Conservation (phyloP, 2,888 invertebrate species). For the Bombylius major region DNA sequence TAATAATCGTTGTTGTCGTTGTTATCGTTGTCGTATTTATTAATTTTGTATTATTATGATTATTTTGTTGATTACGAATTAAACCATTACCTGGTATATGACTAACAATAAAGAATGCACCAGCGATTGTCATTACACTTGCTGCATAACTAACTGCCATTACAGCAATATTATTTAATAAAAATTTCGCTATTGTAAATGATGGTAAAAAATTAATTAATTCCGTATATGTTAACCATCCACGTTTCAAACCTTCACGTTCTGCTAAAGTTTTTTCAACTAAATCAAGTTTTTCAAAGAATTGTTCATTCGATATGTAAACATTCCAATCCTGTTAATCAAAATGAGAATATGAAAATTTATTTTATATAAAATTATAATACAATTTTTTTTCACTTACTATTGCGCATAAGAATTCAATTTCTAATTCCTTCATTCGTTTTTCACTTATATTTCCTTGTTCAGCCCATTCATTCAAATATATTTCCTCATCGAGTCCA, state of each 20-base stretch:
- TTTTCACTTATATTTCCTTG: slow-evolving; percentile 62
- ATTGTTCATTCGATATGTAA: slow-evolving; percentile 61
- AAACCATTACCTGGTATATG: slow-evolving; percentile 40
- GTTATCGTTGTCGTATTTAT: background rate
- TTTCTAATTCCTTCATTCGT: slow-evolving; percentile 70
- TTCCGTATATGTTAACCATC: slow-evolving; percentile 76
- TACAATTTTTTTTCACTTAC: slow-evolving; percentile 42
- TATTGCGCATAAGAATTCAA: slow-evolving; percentile 78
- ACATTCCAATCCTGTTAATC: slow-evolving; percentile 63
- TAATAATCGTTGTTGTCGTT: background rate
- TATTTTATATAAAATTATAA: background rate
- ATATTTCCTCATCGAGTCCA: slow-evolving; percentile 79
- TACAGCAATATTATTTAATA: slow-evolving; percentile 29
- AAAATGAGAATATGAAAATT: slow-evolving; percentile 4
- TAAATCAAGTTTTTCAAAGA: slow-evolving; percentile 55
- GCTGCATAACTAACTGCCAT: slow-evolving; percentile 34
- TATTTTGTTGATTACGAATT: slow-evolving; percentile 14
- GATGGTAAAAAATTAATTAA: slow-evolving; percentile 41
- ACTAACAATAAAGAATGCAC: slow-evolving; percentile 39
- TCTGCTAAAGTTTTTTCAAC: slow-evolving; percentile 62
- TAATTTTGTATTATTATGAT: background rate
- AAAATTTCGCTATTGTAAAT: slow-evolving; percentile 29
- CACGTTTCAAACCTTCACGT: slow-evolving; percentile 56
- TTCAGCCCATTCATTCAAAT: slow-evolving; percentile 85
- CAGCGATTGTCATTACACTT: slow-evolving; percentile 34